Base-by-base conservation (phyloP, 2,888 invertebrate genomes). In the Euplagia quadripunctaria region DNA sequence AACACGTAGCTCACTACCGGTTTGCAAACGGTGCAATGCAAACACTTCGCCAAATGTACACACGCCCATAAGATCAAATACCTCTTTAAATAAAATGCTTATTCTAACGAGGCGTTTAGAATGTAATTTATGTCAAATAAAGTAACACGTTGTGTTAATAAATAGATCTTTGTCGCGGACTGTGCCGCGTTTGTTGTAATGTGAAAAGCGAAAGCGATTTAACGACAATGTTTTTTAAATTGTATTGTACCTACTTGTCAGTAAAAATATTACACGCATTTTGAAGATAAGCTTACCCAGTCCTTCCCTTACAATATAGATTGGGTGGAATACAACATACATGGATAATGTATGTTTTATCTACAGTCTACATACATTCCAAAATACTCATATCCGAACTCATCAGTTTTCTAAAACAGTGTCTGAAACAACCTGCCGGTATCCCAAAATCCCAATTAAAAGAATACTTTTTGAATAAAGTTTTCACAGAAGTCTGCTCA, bases 101-200 rank as follows among this genome's bases (percentile, higher is more conserved):
- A 63, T 70, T 70, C 91, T 94, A 94, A 93, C 91, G 89, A 91
- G 90, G 86, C 87, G 88, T 90, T 93, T 88, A 89, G 92, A 92
- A 93, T 92, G 90, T 88, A 86, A 91, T 94, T 94, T 92, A 93
- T 93, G 93, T 94, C 92, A 94, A 94, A 94, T 92, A 93, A 92
- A 94, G 88, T 91, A 93, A 93, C 94, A 92, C 94, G 93, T 91
- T 91, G 75, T 72, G 87, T 89, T 90, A 91, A 94, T 94, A 94
- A 94, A 94, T 94, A 94, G 93, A 94, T 93, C 91, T 91, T 80
- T 87, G 92, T 87, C 86, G 87, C 84, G 82, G 79, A 79, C 70
- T 75, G 58, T 69, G 78, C 69, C 74, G 70, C 0, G 83, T 78
- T 11, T 49, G 42, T 64, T 63, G 84, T 81, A 72, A 70, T 55